Evolutionary conservation across 2,888 invertebrate species (phyloP), one percentile per base, ranked within the genome.

Genomic region (Bursaphelenchus okinawaensis): DNA sequence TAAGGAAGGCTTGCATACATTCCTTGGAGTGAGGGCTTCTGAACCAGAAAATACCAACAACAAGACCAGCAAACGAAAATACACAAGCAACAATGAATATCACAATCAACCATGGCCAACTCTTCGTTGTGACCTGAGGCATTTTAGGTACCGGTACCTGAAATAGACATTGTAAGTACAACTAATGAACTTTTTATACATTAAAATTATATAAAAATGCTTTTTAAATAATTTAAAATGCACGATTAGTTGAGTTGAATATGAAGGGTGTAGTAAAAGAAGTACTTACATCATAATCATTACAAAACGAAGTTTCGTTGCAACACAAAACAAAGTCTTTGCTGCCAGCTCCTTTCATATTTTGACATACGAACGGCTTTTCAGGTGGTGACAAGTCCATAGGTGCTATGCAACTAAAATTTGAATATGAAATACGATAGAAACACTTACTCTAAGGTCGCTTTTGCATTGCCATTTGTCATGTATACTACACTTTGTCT

Each of bases 311-410:
- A 3, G 51, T 40, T 57, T 66, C 60, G 16, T 59, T 40, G 29
- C 74, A 73, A 27, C 73, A 73, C 7, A 27, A 26, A 19, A 69
- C 58, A 16, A 26, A 28, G 20, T 67, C 54, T n/a, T 52, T 55
- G 19, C 40, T 52, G 7, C 40, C 40, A 12, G 62, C 29, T 12
- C 29, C 51, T 3, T 50, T 62, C n/a, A 40, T 26, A 12, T 55
- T 69, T 26, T 75, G 27, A 55, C 73, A 73, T 4, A 67, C 29
- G 29, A 73, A 66, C n/a, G 73, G 73, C 27, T 66, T 60, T 16
- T 59, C 59, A 12, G 63, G 55, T 7, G 73, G 73, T 12, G 66
- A 24, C 6, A 73, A 31, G 1, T 65, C 52, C 7, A 66, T 58
- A 8, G 31, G 28, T 16, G 55, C 54, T 9, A 75, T 23, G 31